These are phyloP conservation scores for Clitarchus hookeri DNA, from an alignment of 2,888 invertebrate species.

Conservation along the genomic window DNA sequence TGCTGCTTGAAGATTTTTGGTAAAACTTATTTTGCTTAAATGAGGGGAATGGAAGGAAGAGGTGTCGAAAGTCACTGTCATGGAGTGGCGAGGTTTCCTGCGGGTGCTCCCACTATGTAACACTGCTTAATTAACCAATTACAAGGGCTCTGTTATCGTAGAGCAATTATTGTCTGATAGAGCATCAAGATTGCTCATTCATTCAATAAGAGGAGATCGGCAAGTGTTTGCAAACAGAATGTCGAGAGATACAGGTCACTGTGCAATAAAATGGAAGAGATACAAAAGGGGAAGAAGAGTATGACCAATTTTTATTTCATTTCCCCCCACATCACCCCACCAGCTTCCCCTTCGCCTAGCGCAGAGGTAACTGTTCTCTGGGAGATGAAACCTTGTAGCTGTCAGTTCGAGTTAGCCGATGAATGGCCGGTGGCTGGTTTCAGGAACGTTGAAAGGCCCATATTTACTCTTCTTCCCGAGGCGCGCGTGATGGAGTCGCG, in stretches of 20 bases:
- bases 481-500: neutral
- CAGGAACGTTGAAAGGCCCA: neutral
- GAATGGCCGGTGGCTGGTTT: constrained; percentile 5
- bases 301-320: neutral
- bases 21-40: too few relatives aligned
- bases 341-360: neutral
- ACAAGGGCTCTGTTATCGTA: neutral
- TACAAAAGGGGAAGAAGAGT: neutral
- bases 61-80: too few relatives aligned
- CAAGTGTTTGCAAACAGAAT: neutral
- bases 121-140: neutral
- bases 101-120: too few relatives aligned
- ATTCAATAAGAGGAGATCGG: neutral
- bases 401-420: neutral
- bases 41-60: too few relatives aligned
- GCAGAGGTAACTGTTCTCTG: neutral
- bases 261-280: neutral
- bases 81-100: too few relatives aligned
- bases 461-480: neutral
- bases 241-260: neutral
- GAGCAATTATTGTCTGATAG: neutral
- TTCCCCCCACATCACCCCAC: neutral
- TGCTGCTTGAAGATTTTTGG: too few relatives aligned
- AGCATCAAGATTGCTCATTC: neutral
- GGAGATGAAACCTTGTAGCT: constrained; percentile 8